Percentiles rank a stretch among this genome's conserved stretches.
These are phyloP conservation scores for Falco biarmicus DNA, from an alignment of 2,797 vertebrate genomes.

Conservation along the genomic window DNA sequence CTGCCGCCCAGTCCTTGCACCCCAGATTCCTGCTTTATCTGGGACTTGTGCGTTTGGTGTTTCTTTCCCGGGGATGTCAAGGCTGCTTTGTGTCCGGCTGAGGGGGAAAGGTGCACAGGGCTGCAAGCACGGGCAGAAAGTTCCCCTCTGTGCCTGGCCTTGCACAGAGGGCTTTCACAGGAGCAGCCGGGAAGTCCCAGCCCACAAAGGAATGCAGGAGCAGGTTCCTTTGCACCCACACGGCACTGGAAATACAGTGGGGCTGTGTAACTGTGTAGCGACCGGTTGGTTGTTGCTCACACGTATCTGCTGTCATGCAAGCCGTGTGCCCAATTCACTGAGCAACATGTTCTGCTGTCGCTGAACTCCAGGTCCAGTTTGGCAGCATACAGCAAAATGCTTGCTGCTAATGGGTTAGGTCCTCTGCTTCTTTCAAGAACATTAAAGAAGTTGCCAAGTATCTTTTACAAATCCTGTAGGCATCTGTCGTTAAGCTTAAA, in stretches of 20 bases:
- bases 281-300: background rate
- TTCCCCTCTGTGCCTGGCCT: background rate
- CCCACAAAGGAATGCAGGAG: background rate
- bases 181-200: background rate
- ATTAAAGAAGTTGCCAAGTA: accelerated
- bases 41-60: background rate
- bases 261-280: background rate
- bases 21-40: background rate
- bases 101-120: background rate
- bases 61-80: background rate
- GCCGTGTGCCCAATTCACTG: background rate
- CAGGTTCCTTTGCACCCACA: background rate
- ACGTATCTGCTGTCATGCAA: accelerated
- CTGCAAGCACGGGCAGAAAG: background rate
- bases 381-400: background rate
- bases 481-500: background rate
- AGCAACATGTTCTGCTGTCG: background rate
- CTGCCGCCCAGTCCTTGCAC: background rate
- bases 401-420: background rate
- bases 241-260: accelerated
- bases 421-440: background rate
- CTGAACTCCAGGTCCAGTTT: background rate
- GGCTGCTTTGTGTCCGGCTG: background rate
- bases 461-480: background rate
- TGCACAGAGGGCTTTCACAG: accelerated